A percentile compares a stretch with the other conserved stretches of the same genome.
Evolutionary conservation across 2,888 invertebrate species (phyloP).

Genomic region (Calameuta idolon): DNA sequence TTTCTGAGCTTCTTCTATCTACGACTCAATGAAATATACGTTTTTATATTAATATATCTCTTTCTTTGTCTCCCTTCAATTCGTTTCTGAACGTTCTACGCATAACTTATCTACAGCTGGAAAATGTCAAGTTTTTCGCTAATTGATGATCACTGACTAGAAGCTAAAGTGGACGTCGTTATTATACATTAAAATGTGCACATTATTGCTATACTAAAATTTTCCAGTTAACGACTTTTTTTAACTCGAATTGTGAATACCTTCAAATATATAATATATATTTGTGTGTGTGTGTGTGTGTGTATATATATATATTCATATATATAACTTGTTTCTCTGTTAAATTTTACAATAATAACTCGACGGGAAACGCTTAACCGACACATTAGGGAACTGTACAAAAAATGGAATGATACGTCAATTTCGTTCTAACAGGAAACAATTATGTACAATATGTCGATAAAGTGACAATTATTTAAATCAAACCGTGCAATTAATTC

Average conservation of each 20-base stretch:
- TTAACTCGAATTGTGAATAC: background rate
- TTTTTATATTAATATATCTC: background rate
- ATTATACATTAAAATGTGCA: slow-evolving; percentile 46
- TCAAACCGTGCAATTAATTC: background rate
- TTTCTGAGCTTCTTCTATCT: background rate
- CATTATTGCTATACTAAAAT: slow-evolving; percentile 43
- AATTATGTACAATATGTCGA: background rate
- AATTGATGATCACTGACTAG: slow-evolving; percentile 13
- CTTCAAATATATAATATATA: slow-evolving; percentile 3
- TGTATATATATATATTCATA: slow-evolving; percentile 1
- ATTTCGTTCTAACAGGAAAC: background rate
- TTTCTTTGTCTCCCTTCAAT: background rate
- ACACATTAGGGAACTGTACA: background rate
- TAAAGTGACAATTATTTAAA: background rate
- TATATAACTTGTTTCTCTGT: background rate
- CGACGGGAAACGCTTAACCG: background rate
- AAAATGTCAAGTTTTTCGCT: background rate
- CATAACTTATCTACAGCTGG: background rate
- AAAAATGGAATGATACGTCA: background rate
- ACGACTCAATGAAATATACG: background rate
- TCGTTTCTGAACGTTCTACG: background rate
- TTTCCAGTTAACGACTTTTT: slow-evolving; percentile 3
- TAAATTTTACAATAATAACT: background rate
- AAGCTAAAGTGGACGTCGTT: slow-evolving; percentile 43
- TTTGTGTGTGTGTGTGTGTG: background rate